Base-by-base conservation (phyloP, 2,888 invertebrate genomes). In the Caenorhabditis parvicauda region DNA sequence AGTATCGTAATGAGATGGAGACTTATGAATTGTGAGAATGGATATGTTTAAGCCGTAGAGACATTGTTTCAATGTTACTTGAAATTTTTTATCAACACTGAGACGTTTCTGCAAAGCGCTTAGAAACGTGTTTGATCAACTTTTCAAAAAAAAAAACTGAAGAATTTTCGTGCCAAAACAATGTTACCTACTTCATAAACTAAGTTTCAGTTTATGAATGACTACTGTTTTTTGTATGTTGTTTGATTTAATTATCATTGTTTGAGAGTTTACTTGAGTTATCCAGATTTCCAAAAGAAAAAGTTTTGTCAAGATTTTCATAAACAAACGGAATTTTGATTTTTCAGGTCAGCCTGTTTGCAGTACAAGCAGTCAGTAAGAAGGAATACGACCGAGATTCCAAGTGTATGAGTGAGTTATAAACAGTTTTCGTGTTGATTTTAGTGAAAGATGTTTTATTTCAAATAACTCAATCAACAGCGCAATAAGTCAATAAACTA, bases 351-450 rank as follows among this genome's bases (percentile, higher is more conserved):
- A 64, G 66, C 25, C 57, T 67, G 19, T 67, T 57, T 74, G 86
- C 88, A 82, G 86, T 92, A 64, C 86, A 88, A 64, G 87, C 89
- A 0, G 89, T 94, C 2, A 86, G 88, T 0, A 88, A 88, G 76
- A 86, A 88, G 4, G 93, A 93, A 79, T 94, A 87, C 82, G 85
- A 87, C 24, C 51, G 53, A 42, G 69, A 74, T 32, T 65, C 64
- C 9, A 71, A 72, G 39, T 67, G 67, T 32, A 29, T 74, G 17
- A 74, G 72, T 72, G 39, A 59, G 72, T 68, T 54, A 24, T 19
- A 3, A 19, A 9, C 24, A 12, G 7, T 1, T 25, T 27, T 25
- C 14, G 21, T n/a, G 29, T n/a, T 35, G 32, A 32, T 25, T 14
- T 35, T 21, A 28, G 43, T 25, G 12, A 24, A 14, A 19, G 7